phyloP scores from a whole-genome alignment of 2,113 vertebrate genomes.

The Lates calcarifer region DNA sequence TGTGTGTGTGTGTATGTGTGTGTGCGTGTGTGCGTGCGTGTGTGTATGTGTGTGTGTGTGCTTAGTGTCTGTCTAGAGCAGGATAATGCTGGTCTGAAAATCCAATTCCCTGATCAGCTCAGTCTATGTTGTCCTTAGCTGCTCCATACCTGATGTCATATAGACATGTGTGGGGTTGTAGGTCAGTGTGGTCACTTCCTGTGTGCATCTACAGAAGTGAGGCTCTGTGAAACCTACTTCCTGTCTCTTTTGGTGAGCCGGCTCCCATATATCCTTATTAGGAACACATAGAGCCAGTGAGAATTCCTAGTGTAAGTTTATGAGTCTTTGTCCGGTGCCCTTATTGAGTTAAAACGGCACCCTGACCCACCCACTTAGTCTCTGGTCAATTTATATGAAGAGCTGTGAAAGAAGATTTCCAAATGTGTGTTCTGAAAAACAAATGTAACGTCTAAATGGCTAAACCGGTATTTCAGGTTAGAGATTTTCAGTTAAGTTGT shows the following conservation, averaged over 20 bases:
- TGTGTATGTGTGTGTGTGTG: slow-evolving; percentile 41
- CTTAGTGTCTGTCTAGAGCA: slow-evolving; percentile 29
- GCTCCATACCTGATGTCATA: slow-evolving; percentile 15
- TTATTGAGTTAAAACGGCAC: slow-evolving; percentile 71
- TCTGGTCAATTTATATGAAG: slow-evolving; percentile 18
- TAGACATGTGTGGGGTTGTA: background rate
- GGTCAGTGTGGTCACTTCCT: slow-evolving; percentile 71
- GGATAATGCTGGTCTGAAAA: slow-evolving; percentile 45
- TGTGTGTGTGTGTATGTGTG: slow-evolving; percentile 16
- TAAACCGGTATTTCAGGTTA: background rate
- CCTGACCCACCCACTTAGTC: slow-evolving; percentile 47
- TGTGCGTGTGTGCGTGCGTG: slow-evolving; percentile 14
- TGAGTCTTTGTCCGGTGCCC: slow-evolving; percentile 68
- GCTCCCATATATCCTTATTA: slow-evolving; percentile 77
- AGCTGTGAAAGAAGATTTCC: background rate
- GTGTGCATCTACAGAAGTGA: slow-evolving; percentile 35
- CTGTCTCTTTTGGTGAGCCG: slow-evolving; percentile 53
- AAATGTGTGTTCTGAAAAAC: background rate
- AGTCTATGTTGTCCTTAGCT: slow-evolving; percentile 21
- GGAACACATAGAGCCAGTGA: slow-evolving; percentile 65
- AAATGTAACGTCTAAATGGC: background rate
- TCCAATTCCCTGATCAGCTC: slow-evolving; percentile 54
- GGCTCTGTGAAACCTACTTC: slow-evolving; percentile 54
- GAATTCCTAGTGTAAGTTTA: slow-evolving; percentile 70
- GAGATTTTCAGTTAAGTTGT: too few relatives aligned